Conservation (phyloP, 2,797 vertebrate species). For the Hoplostethus mediterraneus region DNA sequence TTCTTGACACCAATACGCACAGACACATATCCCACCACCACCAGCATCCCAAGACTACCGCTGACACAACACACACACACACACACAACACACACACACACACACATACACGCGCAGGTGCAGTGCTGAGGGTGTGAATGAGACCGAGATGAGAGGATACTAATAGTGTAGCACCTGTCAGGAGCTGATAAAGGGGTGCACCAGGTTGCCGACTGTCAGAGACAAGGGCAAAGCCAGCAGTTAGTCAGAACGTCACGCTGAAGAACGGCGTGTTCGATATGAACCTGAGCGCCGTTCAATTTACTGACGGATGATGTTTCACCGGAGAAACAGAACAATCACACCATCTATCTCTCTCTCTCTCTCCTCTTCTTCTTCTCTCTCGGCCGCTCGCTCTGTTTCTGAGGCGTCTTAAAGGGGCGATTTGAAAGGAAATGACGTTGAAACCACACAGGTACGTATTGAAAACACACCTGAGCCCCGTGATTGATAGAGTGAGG, state of each 20-base stretch:
- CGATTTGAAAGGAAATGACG: too few relatives aligned
- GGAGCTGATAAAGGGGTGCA: slow-evolving; percentile 62
- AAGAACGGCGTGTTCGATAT: slow-evolving; percentile 1
- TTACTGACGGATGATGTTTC: slow-evolving; percentile 8
- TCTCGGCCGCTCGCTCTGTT: too few relatives aligned
- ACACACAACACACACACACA: slow-evolving; percentile 3
- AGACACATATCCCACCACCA: not conserved
- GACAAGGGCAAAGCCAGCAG: slow-evolving; percentile 30
- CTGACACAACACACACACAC: not conserved
- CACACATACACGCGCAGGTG: not conserved
- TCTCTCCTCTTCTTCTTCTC: not conserved
- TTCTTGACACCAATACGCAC: not conserved
- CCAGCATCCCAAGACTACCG: not conserved
- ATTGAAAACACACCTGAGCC: too few relatives aligned
- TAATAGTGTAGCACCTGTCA: slow-evolving; percentile 66
- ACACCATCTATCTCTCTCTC: not conserved
- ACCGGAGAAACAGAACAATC: not conserved
- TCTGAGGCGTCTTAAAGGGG: too few relatives aligned
- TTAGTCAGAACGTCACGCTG: slow-evolving; percentile 26
- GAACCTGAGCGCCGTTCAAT: slow-evolving; percentile 1
- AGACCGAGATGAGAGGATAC: slow-evolving; percentile 53
- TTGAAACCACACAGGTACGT: too few relatives aligned
- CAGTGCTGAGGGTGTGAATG: slow-evolving; percentile 40
- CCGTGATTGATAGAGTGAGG: too few relatives aligned
- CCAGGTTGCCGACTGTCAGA: slow-evolving; percentile 40